These are phyloP conservation scores for Geophilus truncorum DNA, from an alignment of 2,888 invertebrate species.

Conservation along the genomic window DNA sequence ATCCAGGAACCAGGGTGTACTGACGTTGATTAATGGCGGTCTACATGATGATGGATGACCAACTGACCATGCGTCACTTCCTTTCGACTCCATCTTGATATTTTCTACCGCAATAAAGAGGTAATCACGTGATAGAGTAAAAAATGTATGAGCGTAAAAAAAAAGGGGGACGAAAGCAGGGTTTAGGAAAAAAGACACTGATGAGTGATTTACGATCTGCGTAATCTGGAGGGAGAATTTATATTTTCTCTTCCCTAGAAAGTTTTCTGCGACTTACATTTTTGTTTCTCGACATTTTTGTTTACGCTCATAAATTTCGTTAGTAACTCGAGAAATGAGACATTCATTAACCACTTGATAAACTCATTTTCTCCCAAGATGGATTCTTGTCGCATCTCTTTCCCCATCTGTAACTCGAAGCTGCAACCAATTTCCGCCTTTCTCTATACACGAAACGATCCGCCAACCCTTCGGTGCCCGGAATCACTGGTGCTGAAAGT, in stretches of 20 bases:
- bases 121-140: neutral
- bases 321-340: neutral
- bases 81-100: neutral
- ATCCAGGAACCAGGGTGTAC: neutral
- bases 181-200: neutral
- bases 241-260: neutral
- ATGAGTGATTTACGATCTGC: neutral
- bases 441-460: neutral
- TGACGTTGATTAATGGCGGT: neutral
- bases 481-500: too few relatives aligned
- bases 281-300: neutral
- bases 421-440: neutral
- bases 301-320: neutral
- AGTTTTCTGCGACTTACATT: neutral
- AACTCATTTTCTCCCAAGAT: neutral
- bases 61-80: neutral
- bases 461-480: neutral
- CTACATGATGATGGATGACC: neutral
- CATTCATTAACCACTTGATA: neutral
- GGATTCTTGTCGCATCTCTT: neutral
- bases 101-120: too few relatives aligned
- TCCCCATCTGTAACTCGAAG: neutral
- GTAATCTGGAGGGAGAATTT: neutral
- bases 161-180: neutral
- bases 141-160: neutral